These are phyloP conservation scores for Drosophila phalerata DNA, from an alignment of 2,888 invertebrate species.

Conservation along the genomic window DNA sequence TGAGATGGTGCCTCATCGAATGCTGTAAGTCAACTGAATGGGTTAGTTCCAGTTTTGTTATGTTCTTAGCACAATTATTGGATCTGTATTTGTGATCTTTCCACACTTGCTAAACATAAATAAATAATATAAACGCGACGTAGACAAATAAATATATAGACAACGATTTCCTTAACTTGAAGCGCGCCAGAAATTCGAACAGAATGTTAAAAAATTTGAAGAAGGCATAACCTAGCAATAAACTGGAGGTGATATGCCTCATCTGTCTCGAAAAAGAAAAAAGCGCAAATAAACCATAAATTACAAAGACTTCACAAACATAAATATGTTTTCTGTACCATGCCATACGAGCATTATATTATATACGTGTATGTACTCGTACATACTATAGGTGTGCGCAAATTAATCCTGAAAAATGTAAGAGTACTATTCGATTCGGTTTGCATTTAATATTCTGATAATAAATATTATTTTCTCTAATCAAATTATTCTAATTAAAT, in stretches of 20 bases:
- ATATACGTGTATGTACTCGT: neutral
- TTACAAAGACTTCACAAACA: slow-evolving; percentile 39
- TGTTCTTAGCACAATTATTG: slow-evolving; percentile 63
- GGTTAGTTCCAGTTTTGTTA: slow-evolving; percentile 49
- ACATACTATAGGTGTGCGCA: neutral
- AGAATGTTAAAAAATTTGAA: slow-evolving; percentile 29
- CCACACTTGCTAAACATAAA: slow-evolving; percentile 74
- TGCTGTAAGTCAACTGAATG: slow-evolving; percentile 79
- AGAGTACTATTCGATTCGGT: slow-evolving; percentile 10
- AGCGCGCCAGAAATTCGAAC: slow-evolving; percentile 32
- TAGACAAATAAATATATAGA: slow-evolving; percentile 68
- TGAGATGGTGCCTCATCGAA: slow-evolving; percentile 60
- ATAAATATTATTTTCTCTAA: slow-evolving; percentile 22
- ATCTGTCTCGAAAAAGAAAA: slow-evolving; percentile 13
- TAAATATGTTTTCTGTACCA: slow-evolving; percentile 12
- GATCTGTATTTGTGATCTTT: slow-evolving; percentile 60
- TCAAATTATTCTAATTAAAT: slow-evolving; percentile 62
- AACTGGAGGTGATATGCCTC: slow-evolving; percentile 51
- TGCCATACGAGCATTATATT: neutral
- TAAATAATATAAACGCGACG: slow-evolving; percentile 73
- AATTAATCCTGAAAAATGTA: neutral
- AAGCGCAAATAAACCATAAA: slow-evolving; percentile 54
- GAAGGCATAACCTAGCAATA: slow-evolving; percentile 32
- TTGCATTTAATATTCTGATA: neutral
- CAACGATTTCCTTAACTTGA: slow-evolving; percentile 47